Evolutionary conservation across 2,888 invertebrate species (phyloP).

Genomic region (Ormyrus nitidulus): DNA sequence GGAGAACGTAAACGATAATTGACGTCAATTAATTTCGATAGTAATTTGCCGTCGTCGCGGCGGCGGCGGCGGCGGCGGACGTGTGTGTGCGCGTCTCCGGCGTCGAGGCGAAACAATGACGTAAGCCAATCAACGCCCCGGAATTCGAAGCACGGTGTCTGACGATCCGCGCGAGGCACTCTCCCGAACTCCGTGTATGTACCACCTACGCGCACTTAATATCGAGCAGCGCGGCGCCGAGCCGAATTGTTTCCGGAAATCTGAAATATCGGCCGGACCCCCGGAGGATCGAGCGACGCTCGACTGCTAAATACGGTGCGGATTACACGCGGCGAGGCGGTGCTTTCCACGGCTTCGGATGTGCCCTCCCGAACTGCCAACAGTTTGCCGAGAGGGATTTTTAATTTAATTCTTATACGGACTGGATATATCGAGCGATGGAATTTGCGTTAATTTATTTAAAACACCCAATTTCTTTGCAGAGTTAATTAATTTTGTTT

Average conservation of each 20-base stretch:
- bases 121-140: constrained; percentile 66
- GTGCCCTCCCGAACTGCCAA: not conserved
- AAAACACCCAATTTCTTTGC: not conserved
- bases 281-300: not conserved
- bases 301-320: constrained; percentile 14
- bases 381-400: not conserved
- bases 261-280: constrained; percentile 56
- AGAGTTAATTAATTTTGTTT: not conserved
- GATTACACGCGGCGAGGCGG: not conserved
- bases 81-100: constrained; percentile 1
- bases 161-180: constrained; percentile 22
- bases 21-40: constrained; percentile 72
- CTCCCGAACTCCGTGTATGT: too few relatives aligned
- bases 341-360: too few relatives aligned
- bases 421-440: too few relatives aligned
- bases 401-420: too few relatives aligned
- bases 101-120: constrained; percentile 60
- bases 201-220: too few relatives aligned
- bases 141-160: constrained; percentile 45
- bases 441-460: too few relatives aligned
- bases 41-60: constrained; percentile 61
- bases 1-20: constrained; percentile 67
- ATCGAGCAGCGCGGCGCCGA: not conserved
- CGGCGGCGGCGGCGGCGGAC: not conserved
- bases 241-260: constrained; percentile 61